These are phyloP conservation scores for Nerophis ophidion DNA, from an alignment of 2,113 vertebrate genomes.

Conservation along the genomic window DNA sequence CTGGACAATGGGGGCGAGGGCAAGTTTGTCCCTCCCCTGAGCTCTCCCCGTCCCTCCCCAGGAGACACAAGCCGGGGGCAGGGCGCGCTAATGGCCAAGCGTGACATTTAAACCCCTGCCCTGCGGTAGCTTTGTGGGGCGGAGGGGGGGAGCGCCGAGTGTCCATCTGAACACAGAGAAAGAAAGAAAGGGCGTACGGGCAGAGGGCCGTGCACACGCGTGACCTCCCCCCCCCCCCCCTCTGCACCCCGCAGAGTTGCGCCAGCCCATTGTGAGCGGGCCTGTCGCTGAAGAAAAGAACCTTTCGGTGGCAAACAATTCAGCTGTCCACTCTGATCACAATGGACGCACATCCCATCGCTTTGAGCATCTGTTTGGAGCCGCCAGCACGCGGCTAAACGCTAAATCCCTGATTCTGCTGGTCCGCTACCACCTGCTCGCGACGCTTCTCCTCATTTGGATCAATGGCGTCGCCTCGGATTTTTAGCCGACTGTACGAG, in stretches of 20 bases:
- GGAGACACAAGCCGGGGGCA: slow-evolving; percentile 69
- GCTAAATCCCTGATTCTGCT: slow-evolving; percentile 63
- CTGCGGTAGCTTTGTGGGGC: slow-evolving; percentile 59
- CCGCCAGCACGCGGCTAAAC: slow-evolving; percentile 34
- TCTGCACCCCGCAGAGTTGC: slow-evolving; percentile 22
- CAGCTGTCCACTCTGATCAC: slow-evolving; percentile 71
- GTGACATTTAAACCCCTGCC: slow-evolving; percentile 74
- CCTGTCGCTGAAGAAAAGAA: slow-evolving; percentile 61
- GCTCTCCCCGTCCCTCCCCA: slow-evolving; percentile 48
- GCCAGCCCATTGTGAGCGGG: slow-evolving; percentile 53
- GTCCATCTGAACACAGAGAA: slow-evolving; percentile 60
- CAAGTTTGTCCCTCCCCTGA: slow-evolving; percentile 58
- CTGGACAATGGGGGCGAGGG: slow-evolving; percentile 61
- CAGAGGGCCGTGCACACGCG: slow-evolving; percentile 40
- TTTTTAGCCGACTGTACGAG: slow-evolving; percentile 49
- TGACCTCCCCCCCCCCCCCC: neutral
- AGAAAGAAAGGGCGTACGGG: slow-evolving; percentile 47
- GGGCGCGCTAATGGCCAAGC: slow-evolving; percentile 68
- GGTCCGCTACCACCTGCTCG: slow-evolving; percentile 65
- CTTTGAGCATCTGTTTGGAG: slow-evolving; percentile 67
- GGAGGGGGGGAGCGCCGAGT: slow-evolving; percentile 29
- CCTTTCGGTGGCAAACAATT: slow-evolving; percentile 68
- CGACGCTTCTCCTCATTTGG: slow-evolving; percentile 39
- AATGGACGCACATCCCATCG: slow-evolving; percentile 66
- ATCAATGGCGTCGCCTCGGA: slow-evolving; percentile 64